Conservation (phyloP, 2,797 vertebrate genomes). For the Heteromormyrus szaboi region DNA sequence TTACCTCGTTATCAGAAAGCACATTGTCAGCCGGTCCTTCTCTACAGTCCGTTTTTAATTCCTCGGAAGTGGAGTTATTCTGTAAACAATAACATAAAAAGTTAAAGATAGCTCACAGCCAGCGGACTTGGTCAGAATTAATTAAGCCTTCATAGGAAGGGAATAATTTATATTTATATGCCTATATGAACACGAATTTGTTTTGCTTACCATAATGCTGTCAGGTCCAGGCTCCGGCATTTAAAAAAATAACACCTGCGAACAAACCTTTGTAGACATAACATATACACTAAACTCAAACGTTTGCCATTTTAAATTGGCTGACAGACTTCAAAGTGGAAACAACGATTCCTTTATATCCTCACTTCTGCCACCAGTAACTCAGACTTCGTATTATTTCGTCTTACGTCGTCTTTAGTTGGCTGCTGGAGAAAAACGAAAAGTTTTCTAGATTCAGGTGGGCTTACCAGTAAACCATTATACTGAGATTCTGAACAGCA, state of each 20-base stretch:
- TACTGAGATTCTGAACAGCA: not conserved
- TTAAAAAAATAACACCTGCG: not conserved
- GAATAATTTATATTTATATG: not conserved
- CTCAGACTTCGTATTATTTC: not conserved
- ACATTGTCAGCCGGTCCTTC: not conserved
- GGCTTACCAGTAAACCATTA: not conserved
- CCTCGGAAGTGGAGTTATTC: not conserved
- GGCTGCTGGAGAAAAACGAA: not conserved
- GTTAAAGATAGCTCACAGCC: not conserved
- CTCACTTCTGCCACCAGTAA: not conserved
- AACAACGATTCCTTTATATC: not conserved
- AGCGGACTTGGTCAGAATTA: not conserved
- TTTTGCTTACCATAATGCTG: not conserved
- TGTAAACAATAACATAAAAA: not conserved
- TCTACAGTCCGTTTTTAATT: not conserved
- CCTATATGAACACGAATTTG: not conserved
- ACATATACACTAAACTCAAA: not conserved
- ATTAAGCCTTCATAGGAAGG: not conserved
- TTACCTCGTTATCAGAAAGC: not conserved
- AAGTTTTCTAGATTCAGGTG: not conserved
- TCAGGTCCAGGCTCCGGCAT: not conserved
- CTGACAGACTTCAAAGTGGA: not conserved
- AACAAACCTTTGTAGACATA: not conserved
- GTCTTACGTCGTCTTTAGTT: not conserved
- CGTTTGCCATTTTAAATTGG: not conserved